A percentile compares a stretch with the other conserved stretches of the same genome.
Conservation (phyloP, 2,797 vertebrate species). For the Coranthus polyacanthus region DNA sequence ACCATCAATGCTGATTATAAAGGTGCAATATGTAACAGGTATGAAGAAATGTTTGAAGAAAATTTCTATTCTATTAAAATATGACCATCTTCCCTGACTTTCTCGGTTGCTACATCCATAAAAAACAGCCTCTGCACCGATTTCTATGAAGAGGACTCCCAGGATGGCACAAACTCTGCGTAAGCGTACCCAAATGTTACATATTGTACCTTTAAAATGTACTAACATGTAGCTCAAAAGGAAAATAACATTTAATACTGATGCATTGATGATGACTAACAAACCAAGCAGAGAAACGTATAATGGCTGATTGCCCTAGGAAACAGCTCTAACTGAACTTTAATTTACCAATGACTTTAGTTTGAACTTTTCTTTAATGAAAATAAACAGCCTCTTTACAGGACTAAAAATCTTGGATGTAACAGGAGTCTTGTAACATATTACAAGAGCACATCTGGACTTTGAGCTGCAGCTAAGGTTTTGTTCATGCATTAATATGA, state of each 20-base stretch:
- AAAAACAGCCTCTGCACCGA: too few relatives aligned
- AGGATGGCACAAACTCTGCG: too few relatives aligned
- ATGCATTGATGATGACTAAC: constrained; percentile 1
- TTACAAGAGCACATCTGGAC: constrained; percentile 72
- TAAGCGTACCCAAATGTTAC: too few relatives aligned
- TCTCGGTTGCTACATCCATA: too few relatives aligned
- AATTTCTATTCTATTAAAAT: too few relatives aligned
- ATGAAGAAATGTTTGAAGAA: too few relatives aligned
- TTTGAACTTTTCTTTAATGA: constrained; percentile 51
- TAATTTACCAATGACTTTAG: constrained; percentile 19
- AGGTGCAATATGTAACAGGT: too few relatives aligned
- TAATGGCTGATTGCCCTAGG: too few relatives aligned
- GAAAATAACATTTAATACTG: neutral
- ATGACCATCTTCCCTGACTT: too few relatives aligned
- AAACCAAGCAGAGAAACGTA: constrained; percentile 12
- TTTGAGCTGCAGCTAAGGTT: constrained; percentile 51
- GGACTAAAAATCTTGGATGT: constrained; percentile 28
- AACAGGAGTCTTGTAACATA: constrained; percentile 52
- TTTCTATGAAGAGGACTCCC: too few relatives aligned
- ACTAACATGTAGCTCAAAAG: constrained; percentile 2
- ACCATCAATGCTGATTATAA: too few relatives aligned
- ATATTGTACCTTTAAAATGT: too few relatives aligned
- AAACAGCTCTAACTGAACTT: constrained; percentile 19
- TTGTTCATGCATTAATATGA: constrained; percentile 63
- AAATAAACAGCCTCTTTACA: constrained; percentile 60